Base-by-base conservation (phyloP, 2,797 vertebrate species). In the Rhinatrema bivittatum region DNA sequence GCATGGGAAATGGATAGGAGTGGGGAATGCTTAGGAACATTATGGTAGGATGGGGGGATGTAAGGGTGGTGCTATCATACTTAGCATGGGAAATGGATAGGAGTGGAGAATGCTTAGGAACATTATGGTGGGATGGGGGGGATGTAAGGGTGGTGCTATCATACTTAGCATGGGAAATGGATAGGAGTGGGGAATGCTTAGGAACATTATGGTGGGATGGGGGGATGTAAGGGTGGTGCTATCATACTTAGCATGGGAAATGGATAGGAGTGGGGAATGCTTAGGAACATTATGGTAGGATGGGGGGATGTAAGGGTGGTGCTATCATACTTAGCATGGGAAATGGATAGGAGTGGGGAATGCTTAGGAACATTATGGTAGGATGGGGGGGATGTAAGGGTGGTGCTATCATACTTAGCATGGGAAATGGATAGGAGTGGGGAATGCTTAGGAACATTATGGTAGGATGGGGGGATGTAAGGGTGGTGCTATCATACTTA, bases 391-490 rank as follows among this genome's bases (percentile, higher is more conserved):
- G 23, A 4, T 19, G 22, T 15, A 0, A 1, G 28, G 42, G 20
- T 13, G 13, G 9, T 16, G 9, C 3, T 24, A 15, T 37, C 43
- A 23, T 15, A 5, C 5, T 2, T 22, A 27, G 14, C 11, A n/a
- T n/a, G n/a, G n/a, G 3, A 10, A 16, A 6, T 7, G 7, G 4
- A 16, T 11, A 16, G 10, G 17, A 27, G 8, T 47, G 26, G n/a
- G n/a, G n/a, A n/a, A n/a, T n/a, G n/a, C n/a, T n/a, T n/a, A n/a
- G n/a, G n/a, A n/a, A n/a, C n/a, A n/a, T n/a, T n/a, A n/a, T n/a
- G n/a, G n/a, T n/a, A n/a, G n/a, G n/a, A n/a, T n/a, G n/a, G 5
- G 16, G 13, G 24, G 23, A 4, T 19, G 22, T 15, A 0, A 1
- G 28, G 42, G 20, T 13, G 13, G 9, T 16, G 9, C 3, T 24